These are phyloP conservation scores for Xestia rhomboidea DNA, from an alignment of 2,888 invertebrate genomes.

Conservation along the genomic window DNA sequence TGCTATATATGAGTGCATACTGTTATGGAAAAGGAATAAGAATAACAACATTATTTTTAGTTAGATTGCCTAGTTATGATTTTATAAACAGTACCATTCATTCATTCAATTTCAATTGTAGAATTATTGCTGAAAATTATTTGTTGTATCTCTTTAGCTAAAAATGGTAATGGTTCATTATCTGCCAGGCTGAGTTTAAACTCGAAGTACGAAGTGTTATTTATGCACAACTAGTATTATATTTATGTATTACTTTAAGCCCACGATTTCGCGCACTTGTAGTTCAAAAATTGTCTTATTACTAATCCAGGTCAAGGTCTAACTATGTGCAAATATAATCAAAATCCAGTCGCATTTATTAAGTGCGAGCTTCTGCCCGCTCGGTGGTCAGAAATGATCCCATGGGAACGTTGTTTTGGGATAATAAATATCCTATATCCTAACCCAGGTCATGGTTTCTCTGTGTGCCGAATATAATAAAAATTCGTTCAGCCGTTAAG, in stretches of 20 bases:
- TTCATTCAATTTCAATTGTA: neutral
- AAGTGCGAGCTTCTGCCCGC: neutral
- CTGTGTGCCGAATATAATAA: neutral
- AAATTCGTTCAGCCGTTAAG: neutral
- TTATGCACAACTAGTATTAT: neutral
- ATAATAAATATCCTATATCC: neutral
- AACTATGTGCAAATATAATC: neutral
- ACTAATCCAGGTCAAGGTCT: neutral
- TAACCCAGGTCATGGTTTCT: neutral
- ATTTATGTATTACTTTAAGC: neutral
- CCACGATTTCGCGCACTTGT: neutral
- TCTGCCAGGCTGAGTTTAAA: neutral
- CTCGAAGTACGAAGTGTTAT: neutral
- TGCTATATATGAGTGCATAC: slow-evolving; percentile 6
- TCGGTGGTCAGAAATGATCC: neutral
- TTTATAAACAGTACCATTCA: slow-evolving; percentile 20
- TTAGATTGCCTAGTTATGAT: slow-evolving; percentile 2
- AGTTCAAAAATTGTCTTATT: neutral
- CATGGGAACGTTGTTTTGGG: neutral
- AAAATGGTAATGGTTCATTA: neutral
- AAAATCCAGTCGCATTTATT: neutral
- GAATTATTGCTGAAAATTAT: neutral
- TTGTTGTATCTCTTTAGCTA: neutral
- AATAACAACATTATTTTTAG: slow-evolving; percentile 19
- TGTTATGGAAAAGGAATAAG: slow-evolving; percentile 9